Conservation (phyloP, 2,113 vertebrate genomes). For the Scatophagus argus region DNA sequence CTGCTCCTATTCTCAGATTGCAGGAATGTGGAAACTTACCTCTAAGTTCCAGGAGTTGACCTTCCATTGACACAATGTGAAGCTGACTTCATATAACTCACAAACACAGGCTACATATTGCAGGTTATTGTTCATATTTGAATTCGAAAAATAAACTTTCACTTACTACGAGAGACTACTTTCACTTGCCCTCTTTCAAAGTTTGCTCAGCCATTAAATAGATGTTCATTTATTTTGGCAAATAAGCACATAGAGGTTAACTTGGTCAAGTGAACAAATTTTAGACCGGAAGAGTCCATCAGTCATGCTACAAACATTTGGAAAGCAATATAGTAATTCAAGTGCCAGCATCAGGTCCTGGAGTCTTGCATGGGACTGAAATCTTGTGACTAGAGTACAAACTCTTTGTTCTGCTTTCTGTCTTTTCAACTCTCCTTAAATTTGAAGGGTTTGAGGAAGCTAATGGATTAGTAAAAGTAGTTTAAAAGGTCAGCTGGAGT, state of each 20-base stretch:
- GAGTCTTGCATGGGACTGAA: not conserved
- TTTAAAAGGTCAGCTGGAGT: slow-evolving; percentile 42
- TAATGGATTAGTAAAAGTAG: slow-evolving; percentile 48
- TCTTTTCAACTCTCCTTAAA: slow-evolving; percentile 19
- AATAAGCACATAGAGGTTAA: not conserved
- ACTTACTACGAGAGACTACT: no score
- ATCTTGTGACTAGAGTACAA: slow-evolving; percentile 13
- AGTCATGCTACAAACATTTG: slow-evolving; percentile 12
- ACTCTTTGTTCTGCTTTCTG: slow-evolving; percentile 17
- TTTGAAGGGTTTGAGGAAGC: slow-evolving; percentile 39
- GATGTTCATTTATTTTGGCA: slow-evolving; percentile 1
- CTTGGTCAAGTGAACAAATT: slow-evolving; percentile 1
- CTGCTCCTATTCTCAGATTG: slow-evolving; percentile 50
- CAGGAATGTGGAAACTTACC: slow-evolving; percentile 47
- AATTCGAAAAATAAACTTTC: slow-evolving; percentile 6
- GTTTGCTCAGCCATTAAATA: slow-evolving; percentile 13
- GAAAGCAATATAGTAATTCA: slow-evolving; percentile 21
- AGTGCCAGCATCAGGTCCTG: slow-evolving; percentile 7
- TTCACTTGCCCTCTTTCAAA: slow-evolving; percentile 13
- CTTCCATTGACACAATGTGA: slow-evolving; percentile 39
- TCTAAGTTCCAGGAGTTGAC: slow-evolving; percentile 56
- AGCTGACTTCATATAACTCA: not conserved
- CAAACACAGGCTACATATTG: not conserved
- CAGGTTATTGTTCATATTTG: no score
- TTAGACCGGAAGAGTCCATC: not conserved